Evolutionary conservation across 2,113 vertebrate species (phyloP).

Genomic region (Carollia perspicillata): DNA sequence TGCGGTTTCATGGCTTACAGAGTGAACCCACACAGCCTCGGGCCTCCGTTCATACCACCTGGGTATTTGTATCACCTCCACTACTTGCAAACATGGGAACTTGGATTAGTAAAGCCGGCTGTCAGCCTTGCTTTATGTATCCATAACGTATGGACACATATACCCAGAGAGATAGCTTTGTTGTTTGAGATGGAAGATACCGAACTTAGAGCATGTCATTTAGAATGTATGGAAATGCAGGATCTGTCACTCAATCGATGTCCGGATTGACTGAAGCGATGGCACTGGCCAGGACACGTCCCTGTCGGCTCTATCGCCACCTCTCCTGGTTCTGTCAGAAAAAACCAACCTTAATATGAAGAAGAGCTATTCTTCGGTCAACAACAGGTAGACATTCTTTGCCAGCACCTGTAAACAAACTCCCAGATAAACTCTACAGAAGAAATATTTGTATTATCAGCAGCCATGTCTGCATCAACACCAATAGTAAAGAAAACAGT

Average conservation of each 20-base stretch:
- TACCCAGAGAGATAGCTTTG: background rate
- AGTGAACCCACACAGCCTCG: background rate
- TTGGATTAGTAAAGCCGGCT: background rate
- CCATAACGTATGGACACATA: background rate
- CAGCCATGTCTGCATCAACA: background rate
- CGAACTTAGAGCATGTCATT: background rate
- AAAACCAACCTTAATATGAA: background rate
- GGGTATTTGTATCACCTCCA: background rate
- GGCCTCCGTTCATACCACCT: background rate
- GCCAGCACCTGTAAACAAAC: background rate
- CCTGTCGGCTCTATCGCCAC: background rate
- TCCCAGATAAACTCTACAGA: background rate
- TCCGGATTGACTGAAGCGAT: background rate
- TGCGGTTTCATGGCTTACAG: background rate
- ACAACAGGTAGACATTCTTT: background rate
- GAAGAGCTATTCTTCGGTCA: background rate
- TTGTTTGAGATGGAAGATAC: background rate
- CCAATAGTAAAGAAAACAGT: background rate
- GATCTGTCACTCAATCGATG: background rate
- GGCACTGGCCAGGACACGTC: background rate
- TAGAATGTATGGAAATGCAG: background rate
- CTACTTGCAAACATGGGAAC: background rate
- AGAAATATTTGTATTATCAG: background rate
- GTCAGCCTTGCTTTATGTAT: background rate
- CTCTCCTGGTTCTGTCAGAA: background rate